Evolutionary conservation across 2,797 vertebrate genomes (phyloP).

Genomic region (Distichodus sexfasciatus): DNA sequence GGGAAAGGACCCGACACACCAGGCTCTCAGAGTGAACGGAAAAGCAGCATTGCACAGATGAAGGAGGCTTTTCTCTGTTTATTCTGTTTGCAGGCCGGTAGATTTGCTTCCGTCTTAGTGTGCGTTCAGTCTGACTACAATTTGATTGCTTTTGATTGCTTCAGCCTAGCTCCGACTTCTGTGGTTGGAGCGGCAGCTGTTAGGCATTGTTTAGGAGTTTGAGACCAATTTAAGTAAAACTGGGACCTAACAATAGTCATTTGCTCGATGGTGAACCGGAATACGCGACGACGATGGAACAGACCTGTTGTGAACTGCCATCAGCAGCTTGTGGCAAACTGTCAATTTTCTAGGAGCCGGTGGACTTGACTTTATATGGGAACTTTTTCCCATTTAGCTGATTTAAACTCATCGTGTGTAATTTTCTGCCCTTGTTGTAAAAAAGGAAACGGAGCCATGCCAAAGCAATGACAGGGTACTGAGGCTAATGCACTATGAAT

Average conservation of each 20-base stretch:
- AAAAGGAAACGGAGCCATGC: conserved; percentile 20
- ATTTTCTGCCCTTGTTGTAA: neutral
- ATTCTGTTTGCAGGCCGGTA: too few relatives aligned
- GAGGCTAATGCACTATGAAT: conserved; percentile 24
- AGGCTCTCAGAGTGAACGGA: neutral
- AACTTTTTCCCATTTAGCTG: neutral
- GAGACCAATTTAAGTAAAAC: neutral
- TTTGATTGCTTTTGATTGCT: neutral
- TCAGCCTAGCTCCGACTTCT: neutral
- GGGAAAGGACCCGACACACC: neutral
- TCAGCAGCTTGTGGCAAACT: neutral
- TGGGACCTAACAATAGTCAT: neutral
- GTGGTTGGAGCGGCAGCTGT: neutral
- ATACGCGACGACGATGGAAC: neutral
- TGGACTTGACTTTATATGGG: neutral
- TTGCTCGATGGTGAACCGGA: neutral
- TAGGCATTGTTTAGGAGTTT: neutral
- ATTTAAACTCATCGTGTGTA: neutral
- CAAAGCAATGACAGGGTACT: conserved; percentile 11
- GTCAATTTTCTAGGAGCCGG: neutral
- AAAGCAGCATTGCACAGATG: neutral
- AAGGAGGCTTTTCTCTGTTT: too few relatives aligned
- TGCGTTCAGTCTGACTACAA: neutral
- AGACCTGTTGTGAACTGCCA: neutral
- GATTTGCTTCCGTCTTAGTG: too few relatives aligned